These are phyloP conservation scores for Spinus olivaceus DNA, from an alignment of 2,797 vertebrate species.

Conservation along the genomic window DNA sequence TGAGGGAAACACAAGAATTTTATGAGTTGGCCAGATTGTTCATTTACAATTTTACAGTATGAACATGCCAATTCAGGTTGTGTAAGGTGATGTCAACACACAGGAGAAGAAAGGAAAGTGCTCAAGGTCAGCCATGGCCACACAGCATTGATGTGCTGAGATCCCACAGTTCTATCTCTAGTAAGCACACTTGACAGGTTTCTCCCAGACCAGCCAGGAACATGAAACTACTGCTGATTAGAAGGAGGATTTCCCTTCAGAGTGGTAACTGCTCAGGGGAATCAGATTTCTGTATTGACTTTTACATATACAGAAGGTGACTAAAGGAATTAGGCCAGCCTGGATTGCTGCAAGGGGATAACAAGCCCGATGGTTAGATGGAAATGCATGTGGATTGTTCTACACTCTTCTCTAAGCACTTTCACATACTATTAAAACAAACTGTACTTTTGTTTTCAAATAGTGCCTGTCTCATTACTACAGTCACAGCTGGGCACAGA, in stretches of 20 bases:
- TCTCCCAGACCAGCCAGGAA: background rate
- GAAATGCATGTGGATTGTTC: background rate
- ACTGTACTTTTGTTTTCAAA: background rate
- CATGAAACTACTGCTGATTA: background rate
- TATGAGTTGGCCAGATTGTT: background rate
- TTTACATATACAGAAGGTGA: constrained; percentile 17
- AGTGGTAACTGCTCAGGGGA: constrained; percentile 10
- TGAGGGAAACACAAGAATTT: background rate
- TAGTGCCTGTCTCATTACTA: rapidly evolving
- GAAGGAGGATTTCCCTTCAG: background rate
- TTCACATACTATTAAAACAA: background rate
- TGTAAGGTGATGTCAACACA: background rate
- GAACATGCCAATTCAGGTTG: background rate
- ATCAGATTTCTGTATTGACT: background rate
- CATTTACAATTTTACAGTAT: background rate
- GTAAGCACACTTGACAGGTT: background rate
- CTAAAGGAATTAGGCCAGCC: constrained; percentile 25
- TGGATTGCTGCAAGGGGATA: constrained; percentile 1
- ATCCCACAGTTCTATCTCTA: background rate
- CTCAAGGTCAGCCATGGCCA: background rate
- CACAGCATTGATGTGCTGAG: background rate
- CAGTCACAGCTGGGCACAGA: background rate
- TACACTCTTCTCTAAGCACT: background rate
- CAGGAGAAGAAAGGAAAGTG: background rate
- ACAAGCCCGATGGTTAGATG: background rate